phyloP scores from a whole-genome alignment of 2,797 vertebrate genomes.

The Mus caroli region DNA sequence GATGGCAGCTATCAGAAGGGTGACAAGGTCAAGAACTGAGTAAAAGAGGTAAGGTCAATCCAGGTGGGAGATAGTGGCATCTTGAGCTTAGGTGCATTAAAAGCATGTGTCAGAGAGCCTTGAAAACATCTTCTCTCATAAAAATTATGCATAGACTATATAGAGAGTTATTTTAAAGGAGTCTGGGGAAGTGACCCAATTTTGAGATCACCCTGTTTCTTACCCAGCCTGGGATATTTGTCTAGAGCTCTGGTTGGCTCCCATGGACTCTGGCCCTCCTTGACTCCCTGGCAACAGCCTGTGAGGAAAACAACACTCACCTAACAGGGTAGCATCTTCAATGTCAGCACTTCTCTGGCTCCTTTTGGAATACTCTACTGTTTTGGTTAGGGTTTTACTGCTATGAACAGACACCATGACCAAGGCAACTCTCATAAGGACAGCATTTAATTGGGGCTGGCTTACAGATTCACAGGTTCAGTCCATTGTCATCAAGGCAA shows the following conservation, averaged over 20 bases:
- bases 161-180: not conserved
- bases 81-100: not conserved
- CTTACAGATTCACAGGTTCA: not conserved
- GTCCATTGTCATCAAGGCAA: not conserved
- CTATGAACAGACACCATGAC: not conserved
- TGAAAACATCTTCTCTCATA: not conserved
- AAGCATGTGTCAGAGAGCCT: not conserved
- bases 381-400: not conserved
- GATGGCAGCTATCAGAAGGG: not conserved
- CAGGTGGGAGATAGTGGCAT: not conserved
- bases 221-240: conserved; percentile 8
- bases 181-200: conserved; percentile 18
- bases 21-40: not conserved
- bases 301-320: not conserved
- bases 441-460: not conserved
- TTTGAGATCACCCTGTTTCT: conserved; percentile 20
- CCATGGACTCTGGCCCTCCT: not conserved
- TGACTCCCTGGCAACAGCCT: not conserved
- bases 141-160: not conserved
- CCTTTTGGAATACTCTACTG: conserved; percentile 40
- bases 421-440: not conserved
- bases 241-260: conserved; percentile 58
- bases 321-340: not conserved
- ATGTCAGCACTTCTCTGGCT: not conserved
- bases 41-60: not conserved